Evolutionary conservation across 2,113 vertebrate genomes (phyloP).

Genomic region (Xyliphius kryptos): DNA sequence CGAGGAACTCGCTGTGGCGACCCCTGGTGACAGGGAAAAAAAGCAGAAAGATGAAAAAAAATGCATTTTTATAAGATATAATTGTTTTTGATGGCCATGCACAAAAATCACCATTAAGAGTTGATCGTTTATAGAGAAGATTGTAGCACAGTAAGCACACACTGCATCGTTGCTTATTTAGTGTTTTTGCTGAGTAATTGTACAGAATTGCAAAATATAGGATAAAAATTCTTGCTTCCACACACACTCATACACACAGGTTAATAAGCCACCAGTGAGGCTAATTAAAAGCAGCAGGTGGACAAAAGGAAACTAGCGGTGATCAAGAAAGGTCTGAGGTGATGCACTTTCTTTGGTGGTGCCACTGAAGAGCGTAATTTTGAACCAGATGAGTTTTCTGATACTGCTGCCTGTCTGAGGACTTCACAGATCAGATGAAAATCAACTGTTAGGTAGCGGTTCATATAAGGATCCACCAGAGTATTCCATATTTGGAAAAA

Average conservation of each 20-base stretch:
- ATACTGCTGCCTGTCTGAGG: not conserved
- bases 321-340: not conserved
- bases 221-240: not conserved
- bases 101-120: no score
- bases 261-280: slow-evolving; percentile 6
- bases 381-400: not conserved
- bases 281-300: slow-evolving; percentile 14
- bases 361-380: not conserved
- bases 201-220: no score
- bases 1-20: no score
- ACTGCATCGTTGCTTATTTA: no score
- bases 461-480: not conserved
- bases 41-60: no score
- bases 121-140: no score
- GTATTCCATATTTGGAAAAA: not conserved
- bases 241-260: slow-evolving; percentile 1
- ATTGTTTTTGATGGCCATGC: no score
- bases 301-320: not conserved
- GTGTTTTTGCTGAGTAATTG: no score
- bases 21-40: no score
- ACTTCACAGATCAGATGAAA: not conserved
- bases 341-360: not conserved
- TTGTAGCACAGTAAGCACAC: no score
- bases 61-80: no score
- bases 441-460: not conserved